Conservation (phyloP, 2,113 vertebrate species). For the Brachionichthys hirsutus region DNA sequence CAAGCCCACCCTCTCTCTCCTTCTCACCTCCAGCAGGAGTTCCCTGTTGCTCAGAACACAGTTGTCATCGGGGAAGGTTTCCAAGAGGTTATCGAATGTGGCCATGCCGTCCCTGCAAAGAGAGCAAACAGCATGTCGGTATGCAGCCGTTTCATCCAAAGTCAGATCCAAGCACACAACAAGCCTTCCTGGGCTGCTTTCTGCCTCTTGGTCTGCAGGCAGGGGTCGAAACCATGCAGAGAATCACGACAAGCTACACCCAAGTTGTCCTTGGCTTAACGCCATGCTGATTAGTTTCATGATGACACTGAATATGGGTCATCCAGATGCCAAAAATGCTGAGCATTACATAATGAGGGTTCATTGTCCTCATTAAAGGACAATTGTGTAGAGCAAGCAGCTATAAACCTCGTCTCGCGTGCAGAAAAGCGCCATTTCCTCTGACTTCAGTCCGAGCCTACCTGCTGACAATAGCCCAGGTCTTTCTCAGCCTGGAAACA, state of each 20-base stretch:
- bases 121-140: not conserved
- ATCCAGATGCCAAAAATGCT: constrained; percentile 13
- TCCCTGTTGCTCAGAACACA: constrained; percentile 82
- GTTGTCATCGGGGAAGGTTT: constrained; percentile 88
- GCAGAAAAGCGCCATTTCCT: too few species aligned
- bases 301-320: constrained; percentile 18
- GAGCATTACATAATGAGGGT: constrained; percentile 28
- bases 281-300: too few species aligned
- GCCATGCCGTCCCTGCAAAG: constrained; percentile 77
- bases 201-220: not conserved
- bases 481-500: constrained; percentile 85
- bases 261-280: constrained; percentile 2
- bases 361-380: constrained; percentile 39
- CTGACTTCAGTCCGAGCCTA: constrained; percentile 32
- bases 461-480: constrained; percentile 85
- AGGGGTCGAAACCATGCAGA: constrained; percentile 5
- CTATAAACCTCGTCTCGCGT: not conserved
- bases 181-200: too few species aligned
- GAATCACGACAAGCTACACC: constrained; percentile 4
- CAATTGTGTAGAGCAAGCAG: constrained; percentile 8
- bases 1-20: not conserved
- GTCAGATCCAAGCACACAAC: not conserved
- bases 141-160: not conserved
- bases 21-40: constrained; percentile 80
- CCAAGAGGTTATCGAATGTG: constrained; percentile 81